These are phyloP conservation scores for Chesias legatella DNA, from an alignment of 2,888 invertebrate genomes.

Conservation along the genomic window DNA sequence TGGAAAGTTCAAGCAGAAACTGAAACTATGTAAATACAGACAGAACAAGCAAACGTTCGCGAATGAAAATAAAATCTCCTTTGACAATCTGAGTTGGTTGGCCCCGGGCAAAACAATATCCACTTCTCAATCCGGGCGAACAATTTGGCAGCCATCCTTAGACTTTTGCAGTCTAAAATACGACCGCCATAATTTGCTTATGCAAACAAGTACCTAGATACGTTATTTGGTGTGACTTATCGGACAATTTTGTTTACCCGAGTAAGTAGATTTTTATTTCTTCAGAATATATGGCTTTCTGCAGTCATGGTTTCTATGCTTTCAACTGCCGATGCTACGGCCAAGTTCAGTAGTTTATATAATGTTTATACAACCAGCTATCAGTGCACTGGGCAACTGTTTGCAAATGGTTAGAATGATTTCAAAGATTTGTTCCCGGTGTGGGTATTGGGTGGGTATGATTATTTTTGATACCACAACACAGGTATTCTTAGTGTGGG, in stretches of 20 bases:
- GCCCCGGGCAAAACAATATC: conserved; percentile 7
- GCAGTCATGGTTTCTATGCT: conserved; percentile 5
- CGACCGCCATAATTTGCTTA: conserved; percentile 6
- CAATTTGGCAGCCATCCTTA: conserved; percentile 7
- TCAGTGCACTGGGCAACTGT: no score
- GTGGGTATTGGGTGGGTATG: no score
- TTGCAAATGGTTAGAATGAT: no score
- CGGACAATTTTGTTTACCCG: conserved; percentile 8
- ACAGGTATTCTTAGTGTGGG: no score
- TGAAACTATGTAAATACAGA: no score
- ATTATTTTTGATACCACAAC: no score
- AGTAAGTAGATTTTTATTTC: no score
- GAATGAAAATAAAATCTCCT: conserved; percentile 1
- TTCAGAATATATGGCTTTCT: conserved; percentile 6
- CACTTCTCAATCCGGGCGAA: conserved; percentile 10
- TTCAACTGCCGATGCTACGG: no score
- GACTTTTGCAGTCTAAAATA: conserved; percentile 1
- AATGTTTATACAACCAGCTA: no score
- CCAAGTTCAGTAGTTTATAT: no score
- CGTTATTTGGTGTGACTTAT: not conserved
- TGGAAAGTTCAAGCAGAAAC: no score
- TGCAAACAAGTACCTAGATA: conserved; percentile 1
- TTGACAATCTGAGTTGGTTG: conserved; percentile 3
- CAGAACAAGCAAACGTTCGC: no score
- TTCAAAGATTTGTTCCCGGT: not conserved